Conservation (phyloP, 1,140 invertebrate genomes). For the Drosophila baimaii region DNA sequence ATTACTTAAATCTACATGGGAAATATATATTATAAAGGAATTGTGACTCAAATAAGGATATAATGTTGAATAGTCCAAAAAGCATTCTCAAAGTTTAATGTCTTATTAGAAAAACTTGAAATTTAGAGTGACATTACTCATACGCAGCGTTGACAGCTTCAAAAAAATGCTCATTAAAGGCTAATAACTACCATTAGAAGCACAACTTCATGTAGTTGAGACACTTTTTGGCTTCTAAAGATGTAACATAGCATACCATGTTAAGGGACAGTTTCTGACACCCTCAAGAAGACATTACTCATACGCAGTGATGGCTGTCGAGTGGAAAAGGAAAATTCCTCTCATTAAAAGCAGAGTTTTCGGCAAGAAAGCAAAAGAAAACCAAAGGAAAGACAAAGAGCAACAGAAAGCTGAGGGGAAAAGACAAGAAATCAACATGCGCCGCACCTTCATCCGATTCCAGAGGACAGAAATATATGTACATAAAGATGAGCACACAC, state of each 20-base stretch:
- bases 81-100: too few relatives aligned
- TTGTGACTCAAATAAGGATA: too few relatives aligned
- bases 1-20: neutral
- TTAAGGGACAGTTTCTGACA: neutral
- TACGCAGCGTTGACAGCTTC: slow-evolving; percentile 31
- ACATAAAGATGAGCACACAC: slow-evolving; percentile 53
- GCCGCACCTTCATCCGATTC: slow-evolving; percentile 40
- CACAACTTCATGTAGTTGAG: neutral
- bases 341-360: slow-evolving; percentile 54
- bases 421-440: slow-evolving; percentile 41
- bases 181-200: neutral
- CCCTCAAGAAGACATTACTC: slow-evolving; percentile 48
- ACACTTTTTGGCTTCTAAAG: neutral
- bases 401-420: slow-evolving; percentile 3
- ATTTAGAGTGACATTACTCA: slow-evolving; percentile 59
- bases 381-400: slow-evolving; percentile 6
- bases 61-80: too few relatives aligned
- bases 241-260: neutral
- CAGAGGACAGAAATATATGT: slow-evolving; percentile 44
- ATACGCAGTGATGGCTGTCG: slow-evolving; percentile 56
- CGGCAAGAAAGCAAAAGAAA: slow-evolving; percentile 15
- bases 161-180: neutral
- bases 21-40: neutral
- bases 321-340: slow-evolving; percentile 23
- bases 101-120: too few relatives aligned